Evolutionary conservation across 1,140 invertebrate genomes (phyloP), one percentile per base, ranked within the genome.

Genomic region (Lamellibrachia luymesi): DNA sequence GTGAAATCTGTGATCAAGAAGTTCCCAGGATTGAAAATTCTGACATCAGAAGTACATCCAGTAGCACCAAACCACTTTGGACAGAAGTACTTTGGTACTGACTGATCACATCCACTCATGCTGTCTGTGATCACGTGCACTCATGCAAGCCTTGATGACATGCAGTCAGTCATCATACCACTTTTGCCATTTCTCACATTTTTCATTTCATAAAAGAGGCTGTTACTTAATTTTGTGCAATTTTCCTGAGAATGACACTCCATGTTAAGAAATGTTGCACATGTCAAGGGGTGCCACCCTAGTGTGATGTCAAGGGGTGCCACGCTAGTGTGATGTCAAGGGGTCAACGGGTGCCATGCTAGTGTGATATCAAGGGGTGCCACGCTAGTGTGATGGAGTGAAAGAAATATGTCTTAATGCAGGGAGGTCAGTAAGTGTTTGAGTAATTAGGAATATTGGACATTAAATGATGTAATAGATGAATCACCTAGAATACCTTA

Each of bases 1-100:
- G 98, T 98, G 6, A 97, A 98, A 95, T 97, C 98, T n/a, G 97
- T 99, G 92, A 97, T 98, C 80, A 97, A 97, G 95, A 97, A 98
- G 94, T 99, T 98, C 96, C 98, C 99, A 91, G 95, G 98, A 97
- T 97, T 99, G 97, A 99, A 98, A 96, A 98, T 99, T 94, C 97
- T 99, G 91, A 99, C 99, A 1, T 99, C 98, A 1, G 99, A 99
- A 96, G 97, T 99, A 90, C 98, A 99, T 96, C 97, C 98, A 10
- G 97, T 99, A n/a, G 98, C 98, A 50, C 99, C 99, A 25, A 99
- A 99, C 97, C 99, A 99, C 97, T 99, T 99, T 97, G 99, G 99
- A 94, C 98, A 99, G 97, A 99, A 99, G 97, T 99, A 99, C 97
- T 99, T 99, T 97, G 99, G 99, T 95, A 99, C 98, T 94, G 98